A percentile compares a stretch with the other conserved stretches of the same genome.
Conservation (phyloP, 2,113 vertebrate species). For the Centrocercus urophasianus region DNA sequence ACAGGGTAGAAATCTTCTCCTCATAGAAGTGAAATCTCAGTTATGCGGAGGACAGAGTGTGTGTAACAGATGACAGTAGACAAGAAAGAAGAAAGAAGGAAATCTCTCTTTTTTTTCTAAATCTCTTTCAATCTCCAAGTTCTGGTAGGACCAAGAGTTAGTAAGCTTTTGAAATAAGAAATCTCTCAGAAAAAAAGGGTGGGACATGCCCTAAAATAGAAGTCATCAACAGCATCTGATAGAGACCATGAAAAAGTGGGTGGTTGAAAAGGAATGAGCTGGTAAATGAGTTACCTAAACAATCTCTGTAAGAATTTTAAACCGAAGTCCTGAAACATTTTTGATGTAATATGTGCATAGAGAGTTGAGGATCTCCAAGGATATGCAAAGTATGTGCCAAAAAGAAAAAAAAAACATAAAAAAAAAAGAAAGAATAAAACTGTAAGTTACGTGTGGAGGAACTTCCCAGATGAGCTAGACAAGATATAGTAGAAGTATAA, state of each 20-base stretch:
- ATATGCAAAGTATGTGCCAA: not conserved
- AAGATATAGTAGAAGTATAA: not conserved
- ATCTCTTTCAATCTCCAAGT: not conserved
- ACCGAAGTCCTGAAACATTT: not conserved
- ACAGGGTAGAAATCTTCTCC: not conserved
- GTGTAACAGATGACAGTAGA: not conserved
- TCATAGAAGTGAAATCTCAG: not conserved
- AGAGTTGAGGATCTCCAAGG: not conserved
- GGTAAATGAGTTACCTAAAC: not conserved
- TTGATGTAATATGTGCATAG: not conserved
- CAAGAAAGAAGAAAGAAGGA: not conserved
- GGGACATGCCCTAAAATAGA: not conserved
- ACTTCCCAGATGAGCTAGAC: not conserved
- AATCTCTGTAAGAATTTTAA: not conserved
- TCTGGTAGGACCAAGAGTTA: not conserved
- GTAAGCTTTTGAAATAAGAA: not conserved
- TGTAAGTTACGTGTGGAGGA: not conserved
- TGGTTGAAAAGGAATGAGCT: not conserved
- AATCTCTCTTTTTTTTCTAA: not conserved
- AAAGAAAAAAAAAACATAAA: not conserved
- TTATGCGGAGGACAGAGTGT: not conserved
- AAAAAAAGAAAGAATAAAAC: not conserved
- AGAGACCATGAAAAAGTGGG: not conserved
- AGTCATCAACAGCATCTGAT: not conserved
- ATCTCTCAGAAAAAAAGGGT: not conserved